Evolutionary conservation across 1,140 invertebrate species (phyloP).

Genomic region (Zaprionus ornatus): DNA sequence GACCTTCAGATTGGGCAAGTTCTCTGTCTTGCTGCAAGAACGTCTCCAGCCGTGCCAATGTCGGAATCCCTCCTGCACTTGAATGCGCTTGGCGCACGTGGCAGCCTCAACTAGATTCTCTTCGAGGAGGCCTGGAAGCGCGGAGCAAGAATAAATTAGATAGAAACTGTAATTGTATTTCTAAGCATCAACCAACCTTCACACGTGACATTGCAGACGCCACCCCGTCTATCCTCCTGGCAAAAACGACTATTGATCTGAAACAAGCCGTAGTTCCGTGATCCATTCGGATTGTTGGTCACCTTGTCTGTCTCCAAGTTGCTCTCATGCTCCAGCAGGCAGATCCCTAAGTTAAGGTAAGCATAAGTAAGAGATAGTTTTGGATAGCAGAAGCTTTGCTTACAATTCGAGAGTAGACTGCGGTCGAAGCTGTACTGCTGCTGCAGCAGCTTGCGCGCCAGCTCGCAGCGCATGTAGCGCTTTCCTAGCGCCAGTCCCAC

Average conservation of each 20-base stretch:
- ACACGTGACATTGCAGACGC: constrained; percentile 69
- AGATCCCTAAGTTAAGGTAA: constrained; percentile 86
- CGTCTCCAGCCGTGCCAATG: constrained; percentile 88
- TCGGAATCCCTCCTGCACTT: constrained; percentile 87
- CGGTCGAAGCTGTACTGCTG: constrained; percentile 58
- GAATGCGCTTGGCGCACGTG: constrained; percentile 87
- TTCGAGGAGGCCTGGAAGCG: constrained; percentile 85
- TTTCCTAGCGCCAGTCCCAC: constrained; percentile 52
- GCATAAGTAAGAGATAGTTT: background rate
- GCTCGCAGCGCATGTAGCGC: constrained; percentile 56
- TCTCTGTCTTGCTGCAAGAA: constrained; percentile 87
- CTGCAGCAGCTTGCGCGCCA: constrained; percentile 60
- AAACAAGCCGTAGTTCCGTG: constrained; percentile 88
- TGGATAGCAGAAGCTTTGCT: constrained; percentile 5
- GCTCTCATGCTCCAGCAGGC: constrained; percentile 89
- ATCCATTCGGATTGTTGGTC: constrained; percentile 86
- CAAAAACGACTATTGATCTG: constrained; percentile 84
- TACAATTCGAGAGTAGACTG: constrained; percentile 59
- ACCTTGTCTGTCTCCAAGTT: constrained; percentile 86
- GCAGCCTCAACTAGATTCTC: constrained; percentile 89
- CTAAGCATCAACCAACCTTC: constrained; percentile 41
- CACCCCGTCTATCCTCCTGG: constrained; percentile 50
- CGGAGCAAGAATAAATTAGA: background rate
- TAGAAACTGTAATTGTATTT: background rate
- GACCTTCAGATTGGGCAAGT: constrained; percentile 84